Evolutionary conservation across 2,113 vertebrate genomes (phyloP), one percentile per base, ranked within the genome.

Genomic region (Melierax canorus): DNA sequence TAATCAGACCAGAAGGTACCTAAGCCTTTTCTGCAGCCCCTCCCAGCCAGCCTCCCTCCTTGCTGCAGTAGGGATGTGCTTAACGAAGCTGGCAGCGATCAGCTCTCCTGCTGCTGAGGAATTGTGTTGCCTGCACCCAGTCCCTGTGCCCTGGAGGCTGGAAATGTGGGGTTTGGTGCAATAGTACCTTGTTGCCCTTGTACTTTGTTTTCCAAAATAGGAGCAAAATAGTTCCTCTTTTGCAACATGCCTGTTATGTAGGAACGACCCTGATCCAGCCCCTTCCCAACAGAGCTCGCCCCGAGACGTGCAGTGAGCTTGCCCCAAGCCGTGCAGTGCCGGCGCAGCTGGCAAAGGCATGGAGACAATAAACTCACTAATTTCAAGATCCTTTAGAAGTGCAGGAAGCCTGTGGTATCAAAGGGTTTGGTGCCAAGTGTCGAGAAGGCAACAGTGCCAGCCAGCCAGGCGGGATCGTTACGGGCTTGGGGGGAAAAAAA

Each of bases 241-340:
- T 68, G 91, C 66, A 79, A 17, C 15, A 2, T 1, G 8, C 39
- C 39, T 24, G 9, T 48, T 73, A 29, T 0, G 4, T 27, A 34
- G 87, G 13, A 92, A 7, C 1, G 15, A 81, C 62, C 63, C 12
- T 32, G 3, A 30, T 74, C 12, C 55, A 45, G 81, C 39, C 16
- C 43, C 23, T 68, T 89, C 64, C 60, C 58, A 32, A 24, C 3
- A 46, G 20, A 46, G 79, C 59, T 84, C 2, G 10, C 24, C 36
- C 45, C 1, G 1, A 66, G 59, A 41, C 2, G 5, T 51, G 50
- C 50, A 24, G 26, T 51, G 20, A 46, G 82, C 55, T 84, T 3
- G 14, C 27, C 36, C 45, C 1, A 1, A 66, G 59, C 46, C 2
- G 0, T 27, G 43, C 1, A 3, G 34, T 51, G 32, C 21, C 69